A percentile compares a stretch with the other conserved stretches of the same genome.
Conservation (phyloP, 2,888 invertebrate genomes). For the Portevinia maculata region DNA sequence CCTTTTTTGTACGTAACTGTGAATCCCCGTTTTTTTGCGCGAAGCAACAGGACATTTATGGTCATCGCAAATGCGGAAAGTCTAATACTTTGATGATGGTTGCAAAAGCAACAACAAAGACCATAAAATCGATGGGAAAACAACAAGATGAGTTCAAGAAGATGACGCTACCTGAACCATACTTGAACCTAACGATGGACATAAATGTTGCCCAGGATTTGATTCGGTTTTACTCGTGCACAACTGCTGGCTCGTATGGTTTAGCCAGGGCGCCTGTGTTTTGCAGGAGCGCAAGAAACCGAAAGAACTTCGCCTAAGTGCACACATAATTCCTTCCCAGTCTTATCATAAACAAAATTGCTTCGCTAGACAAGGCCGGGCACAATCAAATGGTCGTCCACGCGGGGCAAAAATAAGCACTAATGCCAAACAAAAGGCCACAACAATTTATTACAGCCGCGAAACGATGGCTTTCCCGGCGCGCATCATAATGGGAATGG, state of each 20-base stretch:
- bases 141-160: conserved; percentile 32
- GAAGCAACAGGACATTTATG: conserved; percentile 62
- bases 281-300: conserved; percentile 34
- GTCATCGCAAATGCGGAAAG: conserved; percentile 73
- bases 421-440: conserved; percentile 47
- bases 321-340: conserved; percentile 62
- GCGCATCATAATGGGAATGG: conserved; percentile 38
- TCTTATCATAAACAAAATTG: conserved; percentile 73
- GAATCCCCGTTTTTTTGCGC: conserved; percentile 46
- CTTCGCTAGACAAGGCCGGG: conserved; percentile 44
- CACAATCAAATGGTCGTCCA: conserved; percentile 33
- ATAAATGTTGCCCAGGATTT: conserved; percentile 60
- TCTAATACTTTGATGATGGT: conserved; percentile 70
- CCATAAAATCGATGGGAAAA: conserved; percentile 36
- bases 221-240: conserved; percentile 30
- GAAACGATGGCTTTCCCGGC: conserved; percentile 20
- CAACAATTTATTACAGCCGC: conserved; percentile 65
- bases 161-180: conserved; percentile 39
- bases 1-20: conserved; percentile 70
- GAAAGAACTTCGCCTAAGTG: conserved; percentile 29
- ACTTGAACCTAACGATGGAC: conserved; percentile 61
- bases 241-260: conserved; percentile 1
- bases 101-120: conserved; percentile 14
- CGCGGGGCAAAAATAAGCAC: conserved; percentile 22
- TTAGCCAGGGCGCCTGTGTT: conserved; percentile 40